Conservation (phyloP, 2,113 vertebrate genomes). For the Hydrochoerus hydrochaeris region DNA sequence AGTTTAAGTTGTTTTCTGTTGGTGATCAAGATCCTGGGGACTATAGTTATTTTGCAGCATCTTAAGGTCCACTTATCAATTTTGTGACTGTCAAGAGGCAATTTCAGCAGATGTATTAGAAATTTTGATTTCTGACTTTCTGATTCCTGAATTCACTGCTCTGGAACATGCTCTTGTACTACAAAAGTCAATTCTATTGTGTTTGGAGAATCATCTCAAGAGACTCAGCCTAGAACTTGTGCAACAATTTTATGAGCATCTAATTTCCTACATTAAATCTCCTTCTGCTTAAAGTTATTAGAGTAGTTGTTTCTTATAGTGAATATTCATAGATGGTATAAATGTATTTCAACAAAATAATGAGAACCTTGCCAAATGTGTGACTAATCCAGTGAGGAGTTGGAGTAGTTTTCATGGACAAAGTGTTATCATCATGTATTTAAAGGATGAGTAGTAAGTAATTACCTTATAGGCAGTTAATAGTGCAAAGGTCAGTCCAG, state of each 20-base stretch:
- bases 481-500: neutral
- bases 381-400: slow-evolving; percentile 43
- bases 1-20: neutral
- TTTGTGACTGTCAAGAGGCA: neutral
- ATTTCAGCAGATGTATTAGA: neutral
- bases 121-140: neutral
- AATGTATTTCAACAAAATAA: slow-evolving; percentile 51
- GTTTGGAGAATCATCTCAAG: neutral
- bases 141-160: neutral
- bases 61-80: neutral
- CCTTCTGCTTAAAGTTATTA: slow-evolving; percentile 16
- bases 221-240: neutral
- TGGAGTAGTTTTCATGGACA: slow-evolving; percentile 37
- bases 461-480: neutral
- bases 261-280: slow-evolving; percentile 38
- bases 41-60: neutral
- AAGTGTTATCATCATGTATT: slow-evolving; percentile 30
- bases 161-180: neutral
- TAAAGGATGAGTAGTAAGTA: slow-evolving; percentile 25
- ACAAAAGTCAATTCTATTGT: neutral
- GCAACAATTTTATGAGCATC: neutral
- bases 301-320: neutral
- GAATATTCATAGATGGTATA: slow-evolving; percentile 43
- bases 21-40: neutral
- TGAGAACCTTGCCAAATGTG: slow-evolving; percentile 31